Evolutionary conservation across 2,888 invertebrate species (phyloP).

Genomic region (Anthophora plumipes): DNA sequence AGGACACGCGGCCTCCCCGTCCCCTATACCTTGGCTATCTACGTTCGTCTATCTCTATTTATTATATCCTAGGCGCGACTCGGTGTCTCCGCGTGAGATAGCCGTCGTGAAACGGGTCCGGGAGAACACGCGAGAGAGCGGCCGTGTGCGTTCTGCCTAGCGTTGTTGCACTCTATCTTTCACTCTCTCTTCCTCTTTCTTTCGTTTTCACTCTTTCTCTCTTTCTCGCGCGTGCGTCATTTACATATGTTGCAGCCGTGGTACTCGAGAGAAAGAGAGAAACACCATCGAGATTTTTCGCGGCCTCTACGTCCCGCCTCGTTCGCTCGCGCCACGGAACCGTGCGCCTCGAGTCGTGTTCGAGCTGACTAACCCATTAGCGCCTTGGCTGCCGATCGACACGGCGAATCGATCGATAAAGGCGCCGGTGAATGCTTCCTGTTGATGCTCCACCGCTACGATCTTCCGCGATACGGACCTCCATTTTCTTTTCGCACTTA

Average conservation of each 20-base stretch:
- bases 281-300: constrained; percentile 61
- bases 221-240: constrained; percentile 43
- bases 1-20: constrained; percentile 72
- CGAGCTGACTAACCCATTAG: constrained; percentile 73
- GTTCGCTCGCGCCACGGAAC: constrained; percentile 35
- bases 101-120: constrained; percentile 30
- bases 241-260: constrained; percentile 52
- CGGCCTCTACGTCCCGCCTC: constrained; percentile 20
- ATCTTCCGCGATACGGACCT: background rate
- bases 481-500: background rate
- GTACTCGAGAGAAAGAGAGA: background rate
- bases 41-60: constrained; percentile 80
- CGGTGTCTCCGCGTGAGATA: constrained; percentile 61
- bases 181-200: too few species aligned
- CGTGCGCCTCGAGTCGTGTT: constrained; percentile 54
- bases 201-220: too few species aligned
- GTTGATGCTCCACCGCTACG: background rate
- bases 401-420: constrained; percentile 72
- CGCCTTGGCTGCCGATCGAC: constrained; percentile 71
- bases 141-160: constrained; percentile 42
- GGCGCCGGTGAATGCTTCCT: constrained; percentile 60
- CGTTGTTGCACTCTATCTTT: background rate
- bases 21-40: constrained; percentile 67
- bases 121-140: constrained; percentile 39
- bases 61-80: constrained; percentile 79